Conservation (phyloP, 2,797 vertebrate genomes). For the Oreochromis grahami region DNA sequence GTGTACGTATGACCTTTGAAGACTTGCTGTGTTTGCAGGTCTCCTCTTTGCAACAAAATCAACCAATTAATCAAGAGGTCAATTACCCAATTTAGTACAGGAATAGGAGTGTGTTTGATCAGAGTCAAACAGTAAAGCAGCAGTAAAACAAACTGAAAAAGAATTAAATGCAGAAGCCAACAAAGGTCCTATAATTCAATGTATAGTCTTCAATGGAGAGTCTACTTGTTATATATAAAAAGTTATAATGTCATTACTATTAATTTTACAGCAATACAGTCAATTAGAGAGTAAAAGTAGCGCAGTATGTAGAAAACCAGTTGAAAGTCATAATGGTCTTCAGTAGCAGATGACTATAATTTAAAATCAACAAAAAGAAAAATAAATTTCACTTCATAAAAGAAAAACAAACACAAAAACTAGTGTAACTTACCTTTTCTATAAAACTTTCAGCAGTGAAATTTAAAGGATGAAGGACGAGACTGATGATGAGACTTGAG, state of each 20-base stretch:
- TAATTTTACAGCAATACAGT: background rate
- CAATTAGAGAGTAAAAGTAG: background rate
- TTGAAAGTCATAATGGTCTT: background rate
- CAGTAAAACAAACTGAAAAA: background rate
- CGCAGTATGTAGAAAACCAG: background rate
- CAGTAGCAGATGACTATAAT: background rate
- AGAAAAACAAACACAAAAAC: background rate
- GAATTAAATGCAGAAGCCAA: background rate
- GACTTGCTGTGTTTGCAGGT: conserved; percentile 61
- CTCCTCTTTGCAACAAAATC: conserved; percentile 47
- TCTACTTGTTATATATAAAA: background rate
- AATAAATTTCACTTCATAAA: background rate
- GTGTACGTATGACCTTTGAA: conserved; percentile 50
- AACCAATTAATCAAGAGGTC: conserved; percentile 54
- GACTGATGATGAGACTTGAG: background rate
- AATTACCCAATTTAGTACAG: conserved; percentile 29
- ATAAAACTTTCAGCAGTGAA: background rate
- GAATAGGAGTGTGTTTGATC: conserved; percentile 16
- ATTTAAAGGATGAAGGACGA: background rate
- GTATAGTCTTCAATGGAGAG: background rate
- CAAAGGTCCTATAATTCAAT: background rate
- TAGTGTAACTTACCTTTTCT: background rate
- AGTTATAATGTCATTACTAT: background rate
- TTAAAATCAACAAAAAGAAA: background rate
- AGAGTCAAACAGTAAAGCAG: background rate